Percentiles rank a stretch among this genome's conserved stretches.
These are phyloP conservation scores for Conomelus anceps DNA, from an alignment of 2,888 invertebrate species.

Conservation along the genomic window DNA sequence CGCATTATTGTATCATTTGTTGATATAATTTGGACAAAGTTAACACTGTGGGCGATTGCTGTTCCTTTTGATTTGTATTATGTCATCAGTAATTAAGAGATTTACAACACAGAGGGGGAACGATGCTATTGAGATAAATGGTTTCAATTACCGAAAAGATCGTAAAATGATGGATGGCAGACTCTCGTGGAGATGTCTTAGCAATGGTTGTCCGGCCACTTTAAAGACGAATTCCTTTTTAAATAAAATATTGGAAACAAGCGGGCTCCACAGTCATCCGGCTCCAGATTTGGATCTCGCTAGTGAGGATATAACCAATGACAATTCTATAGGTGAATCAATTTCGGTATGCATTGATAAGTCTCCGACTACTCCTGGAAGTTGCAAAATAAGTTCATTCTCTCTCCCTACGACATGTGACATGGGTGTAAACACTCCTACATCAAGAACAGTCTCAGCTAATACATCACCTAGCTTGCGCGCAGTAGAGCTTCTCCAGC, in stretches of 20 bases:
- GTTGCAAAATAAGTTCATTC: background rate
- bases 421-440: background rate
- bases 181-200: background rate
- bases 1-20: background rate
- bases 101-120: background rate
- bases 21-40: background rate
- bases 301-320: background rate
- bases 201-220: background rate
- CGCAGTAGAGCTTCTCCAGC: background rate
- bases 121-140: background rate
- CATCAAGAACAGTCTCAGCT: background rate
- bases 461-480: background rate
- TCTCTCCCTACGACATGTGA: background rate
- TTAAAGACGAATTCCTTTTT: background rate
- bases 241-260: background rate
- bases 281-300: background rate
- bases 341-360: too few relatives aligned
- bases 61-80: too few relatives aligned
- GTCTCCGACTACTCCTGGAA: background rate
- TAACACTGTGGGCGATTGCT: too few relatives aligned
- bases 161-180: background rate
- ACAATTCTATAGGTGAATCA: background rate
- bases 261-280: background rate
- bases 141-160: background rate
- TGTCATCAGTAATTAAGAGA: too few relatives aligned